phyloP scores from a whole-genome alignment of 2,797 vertebrate species.

The Todus mexicanus region DNA sequence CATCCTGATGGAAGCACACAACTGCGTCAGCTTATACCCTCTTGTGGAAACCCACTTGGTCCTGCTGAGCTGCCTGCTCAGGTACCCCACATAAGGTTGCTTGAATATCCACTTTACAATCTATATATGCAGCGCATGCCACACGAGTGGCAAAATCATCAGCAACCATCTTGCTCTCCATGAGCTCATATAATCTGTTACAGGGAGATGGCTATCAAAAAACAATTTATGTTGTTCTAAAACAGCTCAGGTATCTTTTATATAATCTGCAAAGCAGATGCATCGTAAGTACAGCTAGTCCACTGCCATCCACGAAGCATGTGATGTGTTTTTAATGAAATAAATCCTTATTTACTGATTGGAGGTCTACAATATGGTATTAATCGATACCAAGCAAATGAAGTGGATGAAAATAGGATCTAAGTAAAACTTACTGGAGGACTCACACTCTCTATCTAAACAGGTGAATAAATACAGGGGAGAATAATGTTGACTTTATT shows the following conservation, averaged over 20 bases:
- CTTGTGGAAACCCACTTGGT: accelerated
- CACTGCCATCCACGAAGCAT: not conserved
- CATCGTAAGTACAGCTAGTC: not conserved
- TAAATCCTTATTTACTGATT: not conserved
- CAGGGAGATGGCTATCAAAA: not conserved
- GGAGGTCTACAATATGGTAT: not conserved
- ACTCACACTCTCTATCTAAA: not conserved
- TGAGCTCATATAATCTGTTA: not conserved
- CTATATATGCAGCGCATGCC: not conserved
- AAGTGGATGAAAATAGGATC: not conserved
- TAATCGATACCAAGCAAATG: not conserved
- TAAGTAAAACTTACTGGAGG: not conserved
- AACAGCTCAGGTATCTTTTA: not conserved
- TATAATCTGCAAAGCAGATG: not conserved
- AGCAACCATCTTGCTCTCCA: not conserved
- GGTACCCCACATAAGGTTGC: not conserved
- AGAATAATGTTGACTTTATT: not conserved
- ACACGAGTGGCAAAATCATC: not conserved
- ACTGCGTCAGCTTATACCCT: not conserved
- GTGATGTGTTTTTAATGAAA: not conserved
- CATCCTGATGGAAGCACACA: not conserved
- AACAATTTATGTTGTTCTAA: not conserved
- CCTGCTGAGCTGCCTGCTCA: not conserved
- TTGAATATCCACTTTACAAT: not conserved
- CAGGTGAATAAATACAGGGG: not conserved